Percentiles rank a stretch among this genome's conserved stretches.
phyloP scores from a whole-genome alignment of 2,797 vertebrate species.

The Uromys caudimaculatus region DNA sequence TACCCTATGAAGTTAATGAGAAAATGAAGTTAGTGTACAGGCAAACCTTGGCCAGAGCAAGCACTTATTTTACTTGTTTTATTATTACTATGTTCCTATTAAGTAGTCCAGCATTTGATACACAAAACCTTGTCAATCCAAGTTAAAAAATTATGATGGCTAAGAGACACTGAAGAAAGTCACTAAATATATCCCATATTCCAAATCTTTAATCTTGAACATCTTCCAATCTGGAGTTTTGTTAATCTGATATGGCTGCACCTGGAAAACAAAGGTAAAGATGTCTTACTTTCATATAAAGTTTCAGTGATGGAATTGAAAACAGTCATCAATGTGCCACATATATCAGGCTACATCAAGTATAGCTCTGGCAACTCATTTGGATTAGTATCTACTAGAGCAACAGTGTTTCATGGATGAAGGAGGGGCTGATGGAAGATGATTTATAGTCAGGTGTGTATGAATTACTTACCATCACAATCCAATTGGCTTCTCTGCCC shows the following conservation, averaged over 20 bases:
- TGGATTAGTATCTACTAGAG: not conserved
- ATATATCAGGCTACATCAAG: not conserved
- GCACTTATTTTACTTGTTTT: not conserved
- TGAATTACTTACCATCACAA: not conserved
- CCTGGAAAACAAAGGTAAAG: not conserved
- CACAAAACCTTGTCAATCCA: not conserved
- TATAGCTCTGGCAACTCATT: not conserved
- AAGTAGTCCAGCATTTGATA: not conserved
- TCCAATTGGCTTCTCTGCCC: not conserved
- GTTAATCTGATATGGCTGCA: not conserved
- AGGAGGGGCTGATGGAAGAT: not conserved
- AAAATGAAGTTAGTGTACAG: not conserved
- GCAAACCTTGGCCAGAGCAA: not conserved
- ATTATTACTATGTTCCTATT: not conserved
- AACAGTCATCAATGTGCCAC: not conserved
- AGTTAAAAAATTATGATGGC: not conserved
- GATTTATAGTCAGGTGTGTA: not conserved
- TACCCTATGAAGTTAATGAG: constrained; percentile 23
- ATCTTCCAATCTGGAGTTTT: not conserved
- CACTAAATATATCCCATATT: not conserved
- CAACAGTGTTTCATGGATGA: not conserved
- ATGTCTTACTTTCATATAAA: not conserved
- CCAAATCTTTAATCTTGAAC: not conserved
- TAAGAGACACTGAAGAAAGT: not conserved
- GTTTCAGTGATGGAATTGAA: not conserved